Percentiles rank a stretch among this genome's conserved stretches.
Evolutionary conservation across 2,888 invertebrate genomes (phyloP).

Genomic region (Steinernema scapterisci): DNA sequence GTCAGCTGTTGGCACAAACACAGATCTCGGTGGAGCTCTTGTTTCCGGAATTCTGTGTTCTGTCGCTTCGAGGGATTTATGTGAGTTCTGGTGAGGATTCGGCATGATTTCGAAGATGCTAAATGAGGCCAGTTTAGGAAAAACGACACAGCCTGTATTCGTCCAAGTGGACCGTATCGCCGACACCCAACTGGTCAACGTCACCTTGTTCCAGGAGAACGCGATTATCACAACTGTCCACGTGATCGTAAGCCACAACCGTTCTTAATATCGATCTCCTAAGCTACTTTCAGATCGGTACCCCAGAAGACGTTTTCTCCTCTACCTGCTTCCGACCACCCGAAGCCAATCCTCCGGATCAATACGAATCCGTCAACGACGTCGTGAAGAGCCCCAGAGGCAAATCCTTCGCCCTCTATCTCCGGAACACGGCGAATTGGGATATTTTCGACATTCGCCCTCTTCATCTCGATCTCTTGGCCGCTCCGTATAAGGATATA

Average conservation of each 20-base stretch:
- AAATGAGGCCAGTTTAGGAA: too few species aligned
- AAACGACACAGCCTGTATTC: too few species aligned
- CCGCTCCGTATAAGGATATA: background rate
- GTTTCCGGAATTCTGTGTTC: background rate
- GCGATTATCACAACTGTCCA: background rate
- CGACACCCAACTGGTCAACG: background rate
- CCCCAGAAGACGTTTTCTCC: background rate
- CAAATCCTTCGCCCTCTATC: background rate
- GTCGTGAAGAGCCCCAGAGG: background rate
- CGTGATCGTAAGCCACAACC: conserved; percentile 10
- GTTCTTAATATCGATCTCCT: too few species aligned
- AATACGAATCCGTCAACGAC: background rate
- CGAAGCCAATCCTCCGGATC: background rate
- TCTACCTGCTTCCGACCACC: background rate
- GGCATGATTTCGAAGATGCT: too few species aligned
- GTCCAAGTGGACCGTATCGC: background rate
- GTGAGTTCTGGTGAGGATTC: background rate
- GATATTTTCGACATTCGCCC: conserved; percentile 8
- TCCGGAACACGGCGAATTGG: background rate
- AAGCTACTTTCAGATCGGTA: background rate
- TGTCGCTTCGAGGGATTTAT: background rate
- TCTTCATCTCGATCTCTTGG: background rate
- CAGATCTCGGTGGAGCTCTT: background rate
- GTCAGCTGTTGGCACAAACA: background rate
- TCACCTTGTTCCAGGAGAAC: background rate